Evolutionary conservation across 2,113 vertebrate genomes (phyloP).

Genomic region (Actinemys pallida): DNA sequence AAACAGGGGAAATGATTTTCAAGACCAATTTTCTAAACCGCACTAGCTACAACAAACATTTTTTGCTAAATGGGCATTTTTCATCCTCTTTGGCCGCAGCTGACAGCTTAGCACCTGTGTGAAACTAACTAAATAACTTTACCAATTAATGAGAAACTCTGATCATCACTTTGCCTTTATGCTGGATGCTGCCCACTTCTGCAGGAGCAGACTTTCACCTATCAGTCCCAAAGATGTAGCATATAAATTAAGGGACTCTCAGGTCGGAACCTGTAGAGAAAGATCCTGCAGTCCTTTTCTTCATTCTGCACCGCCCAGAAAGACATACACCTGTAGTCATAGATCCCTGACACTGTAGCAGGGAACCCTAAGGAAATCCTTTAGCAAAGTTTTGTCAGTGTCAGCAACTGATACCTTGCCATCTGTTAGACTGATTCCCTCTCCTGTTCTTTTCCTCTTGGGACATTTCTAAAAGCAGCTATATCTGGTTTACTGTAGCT

Average conservation of each 20-base stretch:
- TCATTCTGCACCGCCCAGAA: background rate
- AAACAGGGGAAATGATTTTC: background rate
- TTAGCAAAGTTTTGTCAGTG: background rate
- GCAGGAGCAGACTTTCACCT: background rate
- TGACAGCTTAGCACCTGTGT: background rate
- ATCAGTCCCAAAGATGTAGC: background rate
- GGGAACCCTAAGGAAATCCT: conserved; percentile 37
- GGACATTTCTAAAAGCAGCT: background rate
- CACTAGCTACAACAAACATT: background rate
- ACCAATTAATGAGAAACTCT: background rate
- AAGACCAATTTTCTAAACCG: background rate
- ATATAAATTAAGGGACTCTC: background rate
- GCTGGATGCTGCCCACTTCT: rapidly evolving
- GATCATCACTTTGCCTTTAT: background rate
- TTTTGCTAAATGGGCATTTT: background rate
- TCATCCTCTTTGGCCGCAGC: background rate
- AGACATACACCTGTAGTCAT: background rate
- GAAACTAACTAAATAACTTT: background rate
- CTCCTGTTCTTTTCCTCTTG: background rate
- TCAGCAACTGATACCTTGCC: conserved; percentile 21
- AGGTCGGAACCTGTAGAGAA: background rate
- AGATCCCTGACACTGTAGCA: background rate
- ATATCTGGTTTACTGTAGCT: background rate
- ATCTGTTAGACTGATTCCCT: conserved; percentile 20
- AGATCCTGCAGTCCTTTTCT: background rate